Evolutionary conservation across 2,797 vertebrate species (phyloP), one percentile per base, ranked within the genome.

Genomic region (Acropternis orthonyx): DNA sequence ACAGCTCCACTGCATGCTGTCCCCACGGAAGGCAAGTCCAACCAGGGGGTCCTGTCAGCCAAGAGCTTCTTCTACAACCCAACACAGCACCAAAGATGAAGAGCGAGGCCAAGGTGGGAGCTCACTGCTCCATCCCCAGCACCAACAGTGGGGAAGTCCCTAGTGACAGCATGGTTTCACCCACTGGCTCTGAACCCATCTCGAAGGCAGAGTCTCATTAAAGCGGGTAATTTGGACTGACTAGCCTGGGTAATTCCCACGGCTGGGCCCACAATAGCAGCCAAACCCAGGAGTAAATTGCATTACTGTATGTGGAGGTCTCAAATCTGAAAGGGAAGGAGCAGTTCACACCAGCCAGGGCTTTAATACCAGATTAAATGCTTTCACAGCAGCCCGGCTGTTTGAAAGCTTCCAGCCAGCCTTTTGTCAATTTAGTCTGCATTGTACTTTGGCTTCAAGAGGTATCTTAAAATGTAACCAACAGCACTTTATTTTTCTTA

Each of bases 321-420:
- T 88, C 75, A 74, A 44, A 89, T 81, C 72, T 94, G 87, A 92
- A 96, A 88, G 77, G 48, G 59, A 93, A 95, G 71, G 67, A 68
- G 56, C 4, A 0, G 44, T 74, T 93, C 66, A 85, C 54, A 88
- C 66, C 78, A 94, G 85, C 43, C 78, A 61, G 54, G 51, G 34
- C 66, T 93, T 93, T 93, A 95, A 96, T 85, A 71, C 76, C 65
- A 87, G 92, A 96, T 97, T 95, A 96, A 97, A 94, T 58, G 86
- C 86, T 95, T 96, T 94, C 85, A 84, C 82, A 78, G 82, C 49
- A 89, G 76, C 73, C 58, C 0, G 39, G 16, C 75, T 73, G 11
- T 72, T 80, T 73, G 58, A 87, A 94, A 91, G 88, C 89, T 93
- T 86, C 85, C 69, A 88, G 92, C 52, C 88, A 88, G 81, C 54